These are phyloP conservation scores for Ibycter americanus DNA, from an alignment of 2,797 vertebrate genomes.

Conservation along the genomic window DNA sequence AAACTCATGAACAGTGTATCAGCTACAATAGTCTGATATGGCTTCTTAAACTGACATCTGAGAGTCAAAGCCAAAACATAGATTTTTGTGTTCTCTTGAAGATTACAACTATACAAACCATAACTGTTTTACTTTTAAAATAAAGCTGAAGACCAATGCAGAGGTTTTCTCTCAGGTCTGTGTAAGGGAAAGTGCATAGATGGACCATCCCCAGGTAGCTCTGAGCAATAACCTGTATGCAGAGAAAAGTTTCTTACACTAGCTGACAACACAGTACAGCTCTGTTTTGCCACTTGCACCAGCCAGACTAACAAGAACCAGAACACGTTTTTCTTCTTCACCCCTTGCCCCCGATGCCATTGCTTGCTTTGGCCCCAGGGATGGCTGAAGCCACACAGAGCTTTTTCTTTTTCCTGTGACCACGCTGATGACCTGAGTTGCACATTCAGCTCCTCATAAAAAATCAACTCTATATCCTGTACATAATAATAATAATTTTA, in stretches of 20 bases:
- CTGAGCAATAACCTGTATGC: not conserved
- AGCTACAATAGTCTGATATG: not conserved
- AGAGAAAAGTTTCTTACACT: not conserved
- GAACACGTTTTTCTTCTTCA: accelerated
- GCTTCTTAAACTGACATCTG: not conserved
- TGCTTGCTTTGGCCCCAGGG: not conserved
- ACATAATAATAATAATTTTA: not conserved
- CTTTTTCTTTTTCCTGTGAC: not conserved
- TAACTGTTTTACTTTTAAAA: not conserved
- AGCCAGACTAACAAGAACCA: not conserved
- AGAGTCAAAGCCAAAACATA: not conserved
- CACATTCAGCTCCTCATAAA: not conserved
- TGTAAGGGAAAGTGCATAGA: not conserved
- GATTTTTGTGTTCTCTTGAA: not conserved
- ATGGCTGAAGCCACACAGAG: not conserved
- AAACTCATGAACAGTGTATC: not conserved
- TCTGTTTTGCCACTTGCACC: not conserved
- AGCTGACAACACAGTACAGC: not conserved
- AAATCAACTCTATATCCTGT: not conserved
- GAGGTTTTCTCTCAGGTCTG: not conserved
- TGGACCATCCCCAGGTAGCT: not conserved
- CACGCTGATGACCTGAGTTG: not conserved
- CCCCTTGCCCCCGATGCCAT: not conserved
- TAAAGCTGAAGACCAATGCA: not conserved
- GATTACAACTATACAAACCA: not conserved